Percentiles rank a stretch among this genome's conserved stretches.
Conservation (phyloP, 2,113 vertebrate genomes). For the Percopsis transmontana region DNA sequence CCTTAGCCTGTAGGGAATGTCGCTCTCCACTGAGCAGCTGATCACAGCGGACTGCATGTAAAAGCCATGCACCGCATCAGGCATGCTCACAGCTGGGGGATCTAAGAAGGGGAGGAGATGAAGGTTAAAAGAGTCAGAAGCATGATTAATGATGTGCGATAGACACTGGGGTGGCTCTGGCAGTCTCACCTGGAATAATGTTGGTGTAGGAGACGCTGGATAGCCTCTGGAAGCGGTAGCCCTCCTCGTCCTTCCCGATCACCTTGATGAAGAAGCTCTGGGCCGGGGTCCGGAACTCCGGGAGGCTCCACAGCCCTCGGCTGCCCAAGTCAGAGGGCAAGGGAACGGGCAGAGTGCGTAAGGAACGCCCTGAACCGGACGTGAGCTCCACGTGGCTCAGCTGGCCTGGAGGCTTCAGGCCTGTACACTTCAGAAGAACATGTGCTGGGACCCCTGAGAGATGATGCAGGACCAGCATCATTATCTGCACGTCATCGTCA, state of each 20-base stretch:
- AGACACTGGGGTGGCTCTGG: slow-evolving; percentile 13
- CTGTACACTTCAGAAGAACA: slow-evolving; percentile 85
- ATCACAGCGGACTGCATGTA: slow-evolving; percentile 79
- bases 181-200: slow-evolving; percentile 81
- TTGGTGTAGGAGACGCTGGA: slow-evolving; percentile 91
- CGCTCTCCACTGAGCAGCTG: slow-evolving; percentile 83
- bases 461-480: neutral
- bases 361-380: slow-evolving; percentile 79
- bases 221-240: slow-evolving; percentile 88
- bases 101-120: slow-evolving; percentile 69
- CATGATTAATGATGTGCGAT: slow-evolving; percentile 60
- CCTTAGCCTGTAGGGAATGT: slow-evolving; percentile 85
- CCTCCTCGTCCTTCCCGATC: slow-evolving; percentile 83
- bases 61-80: slow-evolving; percentile 78
- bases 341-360: slow-evolving; percentile 75
- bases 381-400: slow-evolving; percentile 83
- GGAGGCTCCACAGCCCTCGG: slow-evolving; percentile 84
- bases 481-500: slow-evolving; percentile 4
- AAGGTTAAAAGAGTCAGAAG: slow-evolving; percentile 42
- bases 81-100: slow-evolving; percentile 86
- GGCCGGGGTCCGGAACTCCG: slow-evolving; percentile 78
- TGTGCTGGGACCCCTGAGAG: slow-evolving; percentile 85
- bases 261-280: slow-evolving; percentile 90
- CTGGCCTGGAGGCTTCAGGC: slow-evolving; percentile 81
- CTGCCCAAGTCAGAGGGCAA: slow-evolving; percentile 75